phyloP scores from a whole-genome alignment of 2,888 invertebrate genomes.

The Emmelina monodactyla region DNA sequence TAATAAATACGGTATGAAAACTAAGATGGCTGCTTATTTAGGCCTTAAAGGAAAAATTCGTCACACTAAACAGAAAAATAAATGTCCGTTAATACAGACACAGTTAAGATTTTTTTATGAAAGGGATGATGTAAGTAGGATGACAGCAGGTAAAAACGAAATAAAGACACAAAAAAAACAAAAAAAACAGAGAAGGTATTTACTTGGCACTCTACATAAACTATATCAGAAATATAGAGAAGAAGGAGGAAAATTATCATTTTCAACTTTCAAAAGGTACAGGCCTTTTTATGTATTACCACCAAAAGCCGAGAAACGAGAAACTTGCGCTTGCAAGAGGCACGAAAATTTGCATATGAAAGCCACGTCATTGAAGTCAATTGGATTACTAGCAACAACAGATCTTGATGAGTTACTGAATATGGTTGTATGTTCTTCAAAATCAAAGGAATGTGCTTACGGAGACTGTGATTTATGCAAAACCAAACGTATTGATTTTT shows the following conservation, averaged over 20 bases:
- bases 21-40: constrained; percentile 2
- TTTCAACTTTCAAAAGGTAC: constrained; percentile 12
- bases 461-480: constrained; percentile 6
- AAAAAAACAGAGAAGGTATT: constrained; percentile 12
- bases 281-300: constrained; percentile 11
- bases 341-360: constrained; percentile 10
- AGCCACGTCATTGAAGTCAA: constrained; percentile 5
- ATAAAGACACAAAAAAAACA: constrained; percentile 11
- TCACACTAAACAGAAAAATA: constrained; percentile 2
- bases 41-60: constrained; percentile 5
- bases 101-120: not conserved
- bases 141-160: constrained; percentile 12
- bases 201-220: constrained; percentile 9
- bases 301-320: constrained; percentile 7
- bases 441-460: constrained; percentile 5
- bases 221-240: constrained; percentile 14
- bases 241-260: constrained; percentile 12
- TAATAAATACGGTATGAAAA: constrained; percentile 5
- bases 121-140: constrained; percentile 5
- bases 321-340: constrained; percentile 10
- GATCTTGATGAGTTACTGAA: constrained; percentile 6
- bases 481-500: constrained; percentile 2
- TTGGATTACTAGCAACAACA: constrained; percentile 5
- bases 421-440: constrained; percentile 4
- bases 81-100: not conserved